Evolutionary conservation across 2,113 vertebrate species (phyloP).

Genomic region (Dolichotis patagonum): DNA sequence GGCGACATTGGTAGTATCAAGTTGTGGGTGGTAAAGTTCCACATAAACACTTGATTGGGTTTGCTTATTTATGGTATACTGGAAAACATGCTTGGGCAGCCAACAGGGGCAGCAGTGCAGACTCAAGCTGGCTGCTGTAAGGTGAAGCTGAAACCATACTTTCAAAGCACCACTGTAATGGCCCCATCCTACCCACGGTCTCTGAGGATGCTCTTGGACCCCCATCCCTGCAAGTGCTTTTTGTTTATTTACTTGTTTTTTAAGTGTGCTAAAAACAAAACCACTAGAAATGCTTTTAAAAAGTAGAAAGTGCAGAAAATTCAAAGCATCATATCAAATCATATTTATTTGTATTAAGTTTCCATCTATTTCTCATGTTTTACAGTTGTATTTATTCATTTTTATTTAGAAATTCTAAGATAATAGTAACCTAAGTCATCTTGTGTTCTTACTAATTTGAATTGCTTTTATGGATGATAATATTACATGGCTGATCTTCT

Average conservation of each 20-base stretch:
- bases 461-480: background rate
- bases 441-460: background rate
- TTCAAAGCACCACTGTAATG: background rate
- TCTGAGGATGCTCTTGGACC: background rate
- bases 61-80: background rate
- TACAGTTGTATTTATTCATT: slow-evolving; percentile 7
- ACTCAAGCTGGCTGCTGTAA: background rate
- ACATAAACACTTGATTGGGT: no score
- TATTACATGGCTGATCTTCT: background rate
- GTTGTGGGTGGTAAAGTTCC: background rate
- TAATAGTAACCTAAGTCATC: background rate
- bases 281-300: background rate
- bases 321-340: background rate
- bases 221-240: background rate
- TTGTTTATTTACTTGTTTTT: background rate
- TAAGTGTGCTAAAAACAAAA: background rate
- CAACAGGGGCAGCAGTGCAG: background rate
- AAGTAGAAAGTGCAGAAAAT: background rate
- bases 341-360: background rate
- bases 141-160: background rate
- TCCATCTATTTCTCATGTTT: background rate
- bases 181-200: no score
- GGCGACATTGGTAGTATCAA: background rate
- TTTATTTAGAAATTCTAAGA: slow-evolving; percentile 9
- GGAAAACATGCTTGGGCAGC: background rate